Evolutionary conservation across 2,113 vertebrate genomes (phyloP).

Genomic region (Scopus umbretta): DNA sequence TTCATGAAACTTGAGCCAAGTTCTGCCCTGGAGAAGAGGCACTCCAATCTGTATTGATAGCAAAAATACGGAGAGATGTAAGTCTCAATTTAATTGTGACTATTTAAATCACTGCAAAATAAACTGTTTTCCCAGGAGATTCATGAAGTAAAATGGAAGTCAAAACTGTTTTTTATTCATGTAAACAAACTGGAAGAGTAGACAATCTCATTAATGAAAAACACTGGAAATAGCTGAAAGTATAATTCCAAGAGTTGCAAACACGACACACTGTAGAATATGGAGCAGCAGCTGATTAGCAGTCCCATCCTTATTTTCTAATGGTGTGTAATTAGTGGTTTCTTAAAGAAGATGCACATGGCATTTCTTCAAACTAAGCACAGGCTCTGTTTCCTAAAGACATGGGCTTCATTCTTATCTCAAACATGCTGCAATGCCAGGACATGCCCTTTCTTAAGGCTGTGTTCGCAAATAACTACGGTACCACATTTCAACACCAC

Average conservation of each 20-base stretch:
- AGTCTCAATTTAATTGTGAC: slow-evolving; percentile 51
- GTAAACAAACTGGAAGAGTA: slow-evolving; percentile 60
- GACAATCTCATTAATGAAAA: slow-evolving; percentile 66
- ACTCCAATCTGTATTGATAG: background rate
- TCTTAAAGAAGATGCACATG: background rate
- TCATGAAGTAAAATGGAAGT: slow-evolving; percentile 57
- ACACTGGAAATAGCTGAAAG: slow-evolving; percentile 50
- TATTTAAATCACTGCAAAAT: slow-evolving; percentile 62
- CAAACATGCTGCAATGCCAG: background rate
- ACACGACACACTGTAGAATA: slow-evolving; percentile 16
- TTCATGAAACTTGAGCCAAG: background rate
- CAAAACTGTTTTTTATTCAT: slow-evolving; percentile 53
- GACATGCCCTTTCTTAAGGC: slow-evolving; percentile 7
- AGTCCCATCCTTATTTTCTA: slow-evolving; percentile 3
- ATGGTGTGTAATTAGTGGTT: slow-evolving; percentile 22
- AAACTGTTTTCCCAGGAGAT: slow-evolving; percentile 54
- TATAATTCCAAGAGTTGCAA: slow-evolving; percentile 49
- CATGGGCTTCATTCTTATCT: slow-evolving; percentile 5
- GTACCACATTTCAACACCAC: background rate
- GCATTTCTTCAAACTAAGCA: slow-evolving; percentile 35
- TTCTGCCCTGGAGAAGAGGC: background rate
- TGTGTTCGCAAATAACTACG: background rate
- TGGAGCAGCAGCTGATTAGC: slow-evolving; percentile 34
- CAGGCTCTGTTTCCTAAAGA: slow-evolving; percentile 12
- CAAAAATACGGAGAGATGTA: background rate